Evolutionary conservation across 2,113 vertebrate genomes (phyloP).

Genomic region (Phyllopteryx taeniolatus): DNA sequence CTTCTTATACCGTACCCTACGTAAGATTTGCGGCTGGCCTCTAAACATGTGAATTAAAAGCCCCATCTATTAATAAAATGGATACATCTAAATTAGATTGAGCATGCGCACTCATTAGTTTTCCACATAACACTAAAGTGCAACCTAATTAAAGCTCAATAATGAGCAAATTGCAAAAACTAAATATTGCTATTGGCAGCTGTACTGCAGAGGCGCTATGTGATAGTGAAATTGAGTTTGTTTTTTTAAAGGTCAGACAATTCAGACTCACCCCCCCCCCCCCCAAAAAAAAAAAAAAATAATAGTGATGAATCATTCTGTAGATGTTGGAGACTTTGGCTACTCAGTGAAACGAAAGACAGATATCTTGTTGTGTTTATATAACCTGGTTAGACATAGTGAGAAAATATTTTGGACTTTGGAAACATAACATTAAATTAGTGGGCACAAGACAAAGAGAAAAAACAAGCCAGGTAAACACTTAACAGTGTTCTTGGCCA

Average conservation of each 20-base stretch:
- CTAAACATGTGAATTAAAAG: slow-evolving; percentile 49
- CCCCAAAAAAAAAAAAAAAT: not conserved
- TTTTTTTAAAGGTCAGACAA: slow-evolving; percentile 6
- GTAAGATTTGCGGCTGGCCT: slow-evolving; percentile 5
- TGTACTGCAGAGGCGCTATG: not conserved
- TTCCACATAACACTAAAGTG: slow-evolving; percentile 10
- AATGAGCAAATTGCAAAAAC: slow-evolving; percentile 14
- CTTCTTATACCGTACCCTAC: slow-evolving; percentile 5
- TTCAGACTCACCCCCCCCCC: not conserved
- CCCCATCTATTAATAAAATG: slow-evolving; percentile 31
- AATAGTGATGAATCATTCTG: slow-evolving; percentile 3
- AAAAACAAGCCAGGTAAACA: not conserved
- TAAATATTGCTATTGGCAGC: slow-evolving; percentile 14
- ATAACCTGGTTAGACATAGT: not conserved
- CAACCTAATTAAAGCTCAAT: slow-evolving; percentile 28
- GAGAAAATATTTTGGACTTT: not conserved
- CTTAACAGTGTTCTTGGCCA: too few relatives aligned
- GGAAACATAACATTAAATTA: not conserved
- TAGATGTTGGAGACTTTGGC: not conserved
- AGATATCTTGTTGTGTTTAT: not conserved
- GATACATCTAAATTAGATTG: slow-evolving; percentile 19
- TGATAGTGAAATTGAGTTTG: slow-evolving; percentile 5
- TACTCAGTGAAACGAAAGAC: not conserved
- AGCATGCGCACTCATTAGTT: not conserved
- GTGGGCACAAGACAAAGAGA: not conserved